Percentiles rank a stretch among this genome's conserved stretches.
Conservation (phyloP, 2,888 invertebrate genomes). For the Diplazon laetatorius region DNA sequence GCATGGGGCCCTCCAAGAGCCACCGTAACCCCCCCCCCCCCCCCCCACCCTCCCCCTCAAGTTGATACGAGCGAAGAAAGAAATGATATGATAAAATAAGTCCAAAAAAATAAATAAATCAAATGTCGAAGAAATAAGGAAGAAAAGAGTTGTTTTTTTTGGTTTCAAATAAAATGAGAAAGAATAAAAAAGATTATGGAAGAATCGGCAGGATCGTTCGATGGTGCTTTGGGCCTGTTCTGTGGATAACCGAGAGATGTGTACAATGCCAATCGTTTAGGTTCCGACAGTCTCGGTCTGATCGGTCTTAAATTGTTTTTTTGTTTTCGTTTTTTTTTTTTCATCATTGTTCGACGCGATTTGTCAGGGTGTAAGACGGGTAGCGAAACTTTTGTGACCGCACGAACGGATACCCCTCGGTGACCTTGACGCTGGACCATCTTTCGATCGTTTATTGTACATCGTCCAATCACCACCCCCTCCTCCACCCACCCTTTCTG, state of each 20-base stretch:
- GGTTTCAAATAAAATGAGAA: conserved; percentile 20
- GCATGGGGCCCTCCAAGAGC: too few relatives aligned
- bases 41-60: too few relatives aligned
- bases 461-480: too few relatives aligned
- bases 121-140: conserved; percentile 36
- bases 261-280: conserved; percentile 79
- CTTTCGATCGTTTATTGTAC: too few relatives aligned
- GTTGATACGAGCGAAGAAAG: conserved; percentile 30
- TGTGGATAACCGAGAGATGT: too few relatives aligned
- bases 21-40: too few relatives aligned
- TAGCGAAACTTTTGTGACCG: conserved; percentile 78
- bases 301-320: conserved; percentile 79
- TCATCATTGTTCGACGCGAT: conserved; percentile 80
- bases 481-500: too few relatives aligned
- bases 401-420: conserved; percentile 35
- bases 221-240: conserved; percentile 3
- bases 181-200: conserved; percentile 42
- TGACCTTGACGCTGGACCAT: conserved; percentile 59
- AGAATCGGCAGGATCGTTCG: conserved; percentile 22
- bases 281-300: conserved; percentile 69
- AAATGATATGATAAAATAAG: conserved; percentile 41
- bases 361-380: conserved; percentile 81
- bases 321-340: too few relatives aligned
- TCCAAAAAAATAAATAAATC: conserved; percentile 50
- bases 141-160: background rate